Base-by-base conservation (phyloP, 2,888 invertebrate genomes). In the Laspeyria flexula region DNA sequence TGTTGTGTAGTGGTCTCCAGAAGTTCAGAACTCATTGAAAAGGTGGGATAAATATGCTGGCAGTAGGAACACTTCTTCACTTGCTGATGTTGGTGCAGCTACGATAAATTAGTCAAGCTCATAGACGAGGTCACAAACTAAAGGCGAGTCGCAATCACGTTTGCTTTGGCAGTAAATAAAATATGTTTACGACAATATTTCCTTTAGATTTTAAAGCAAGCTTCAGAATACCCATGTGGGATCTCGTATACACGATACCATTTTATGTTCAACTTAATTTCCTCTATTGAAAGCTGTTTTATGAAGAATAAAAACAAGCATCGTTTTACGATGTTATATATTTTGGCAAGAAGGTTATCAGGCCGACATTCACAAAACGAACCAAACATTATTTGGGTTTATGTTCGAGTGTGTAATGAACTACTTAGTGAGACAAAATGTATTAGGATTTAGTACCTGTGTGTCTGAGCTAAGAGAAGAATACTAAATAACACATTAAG, bases 181-280 rank as follows among this genome's bases (percentile, higher is more conserved):
- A 18, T 3, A 18, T 18, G 18, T 59, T 64, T 53, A 64, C 44
- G 49, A 60, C 37, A 16, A 42, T 34, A 40, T 43, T 30, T 42
- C 18, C 48, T 46, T 47, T 42, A 25, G 38, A 33, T 38, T 37
- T 41, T 42, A 34, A 43, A 50, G 38, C 4, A 35, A 11, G 33
- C 43, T 68, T 57, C 51, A 57, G 55, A 50, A 51, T 54, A 50
- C 56, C 29, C 61, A 25, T 29, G 55, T 54, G 64, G 64, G 52
- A 50, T 51, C 52, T 55, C 50, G 56, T 61, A n/a, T n/a, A n/a
- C 42, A 59, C 68, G 73, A 73, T 73, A 68, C 55, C 48, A 59
- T 71, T 79, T 77, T 79, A 80, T 66, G 72, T 67, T 73, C 71
- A 75, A 73, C 69, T 79, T 79, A 77, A 85, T 81, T 79, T 80